Evolutionary conservation across 1,140 invertebrate species (phyloP).

Genomic region (Hesperophylax magnus): DNA sequence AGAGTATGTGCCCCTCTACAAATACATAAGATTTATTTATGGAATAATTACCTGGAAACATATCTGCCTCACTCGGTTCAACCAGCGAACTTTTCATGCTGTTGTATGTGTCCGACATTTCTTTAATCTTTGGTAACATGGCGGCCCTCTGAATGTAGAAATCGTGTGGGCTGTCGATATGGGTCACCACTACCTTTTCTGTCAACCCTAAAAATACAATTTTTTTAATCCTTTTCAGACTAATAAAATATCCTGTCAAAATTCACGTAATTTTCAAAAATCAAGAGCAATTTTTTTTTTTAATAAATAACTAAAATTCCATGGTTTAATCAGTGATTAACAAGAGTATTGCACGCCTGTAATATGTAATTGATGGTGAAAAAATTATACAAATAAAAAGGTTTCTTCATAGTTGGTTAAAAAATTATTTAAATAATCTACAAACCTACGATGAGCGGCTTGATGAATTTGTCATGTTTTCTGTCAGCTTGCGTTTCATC

Average conservation of each 20-base stretch:
- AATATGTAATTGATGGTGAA: too few relatives aligned
- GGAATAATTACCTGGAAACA: slow-evolving; percentile 45
- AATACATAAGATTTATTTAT: slow-evolving; percentile 46
- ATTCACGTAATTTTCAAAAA: too few relatives aligned
- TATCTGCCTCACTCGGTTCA: slow-evolving; percentile 61
- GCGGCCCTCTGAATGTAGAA: slow-evolving; percentile 72
- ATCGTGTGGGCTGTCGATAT: slow-evolving; percentile 71
- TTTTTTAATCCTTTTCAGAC: too few relatives aligned
- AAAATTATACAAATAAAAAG: too few relatives aligned
- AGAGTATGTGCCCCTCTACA: too few relatives aligned
- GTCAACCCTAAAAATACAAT: slow-evolving; percentile 61
- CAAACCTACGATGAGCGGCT: slow-evolving; percentile 61
- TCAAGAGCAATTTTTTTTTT: too few relatives aligned
- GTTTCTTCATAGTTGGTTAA: neutral
- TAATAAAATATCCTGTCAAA: too few relatives aligned
- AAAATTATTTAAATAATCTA: slow-evolving; percentile 25
- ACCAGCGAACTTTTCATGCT: slow-evolving; percentile 59
- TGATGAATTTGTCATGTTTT: slow-evolving; percentile 59
- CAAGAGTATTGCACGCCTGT: too few relatives aligned
- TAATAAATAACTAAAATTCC: too few relatives aligned
- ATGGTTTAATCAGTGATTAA: too few relatives aligned
- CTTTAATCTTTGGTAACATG: slow-evolving; percentile 63
- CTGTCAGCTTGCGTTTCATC: slow-evolving; percentile 59
- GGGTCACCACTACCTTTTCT: slow-evolving; percentile 69
- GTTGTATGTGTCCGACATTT: slow-evolving; percentile 63